phyloP scores from a whole-genome alignment of 2,113 vertebrate species.

The Lathamus discolor region DNA sequence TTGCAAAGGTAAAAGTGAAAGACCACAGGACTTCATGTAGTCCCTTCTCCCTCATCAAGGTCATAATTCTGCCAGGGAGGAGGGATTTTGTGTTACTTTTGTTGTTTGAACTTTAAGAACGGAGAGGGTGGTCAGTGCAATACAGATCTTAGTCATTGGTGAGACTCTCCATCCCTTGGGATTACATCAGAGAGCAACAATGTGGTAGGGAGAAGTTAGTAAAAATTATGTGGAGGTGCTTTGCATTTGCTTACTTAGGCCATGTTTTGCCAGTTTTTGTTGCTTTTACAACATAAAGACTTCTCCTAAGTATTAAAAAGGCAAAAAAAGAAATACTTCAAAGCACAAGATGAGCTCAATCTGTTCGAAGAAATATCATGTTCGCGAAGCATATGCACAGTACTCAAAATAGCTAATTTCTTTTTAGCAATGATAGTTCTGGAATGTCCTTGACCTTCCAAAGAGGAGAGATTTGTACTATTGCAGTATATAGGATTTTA shows the following conservation, averaged over 20 bases:
- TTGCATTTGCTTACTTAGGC: neutral
- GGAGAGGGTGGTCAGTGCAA: neutral
- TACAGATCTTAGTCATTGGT: neutral
- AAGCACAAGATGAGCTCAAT: conserved; percentile 14
- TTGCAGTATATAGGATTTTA: conserved; percentile 18
- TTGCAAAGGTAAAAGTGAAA: neutral
- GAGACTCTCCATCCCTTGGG: neutral
- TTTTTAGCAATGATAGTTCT: conserved; percentile 5
- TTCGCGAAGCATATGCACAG: conserved; percentile 13
- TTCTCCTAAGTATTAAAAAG: neutral
- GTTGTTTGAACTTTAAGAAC: neutral
- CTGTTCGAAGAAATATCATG: conserved; percentile 6
- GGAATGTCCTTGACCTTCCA: conserved; percentile 57
- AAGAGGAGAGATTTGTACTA: conserved; percentile 16
- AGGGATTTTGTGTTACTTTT: neutral
- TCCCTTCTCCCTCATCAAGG: neutral
- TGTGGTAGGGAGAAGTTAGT: neutral
- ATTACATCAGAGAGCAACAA: neutral
- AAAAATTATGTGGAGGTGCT: neutral
- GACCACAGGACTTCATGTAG: neutral
- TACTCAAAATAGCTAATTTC: conserved; percentile 30
- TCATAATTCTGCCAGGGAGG: neutral
- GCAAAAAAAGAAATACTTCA: neutral
- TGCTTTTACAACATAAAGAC: neutral
- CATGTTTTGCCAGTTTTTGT: neutral